Base-by-base conservation (phyloP, 2,797 vertebrate genomes). In the Antennarius maculatus region DNA sequence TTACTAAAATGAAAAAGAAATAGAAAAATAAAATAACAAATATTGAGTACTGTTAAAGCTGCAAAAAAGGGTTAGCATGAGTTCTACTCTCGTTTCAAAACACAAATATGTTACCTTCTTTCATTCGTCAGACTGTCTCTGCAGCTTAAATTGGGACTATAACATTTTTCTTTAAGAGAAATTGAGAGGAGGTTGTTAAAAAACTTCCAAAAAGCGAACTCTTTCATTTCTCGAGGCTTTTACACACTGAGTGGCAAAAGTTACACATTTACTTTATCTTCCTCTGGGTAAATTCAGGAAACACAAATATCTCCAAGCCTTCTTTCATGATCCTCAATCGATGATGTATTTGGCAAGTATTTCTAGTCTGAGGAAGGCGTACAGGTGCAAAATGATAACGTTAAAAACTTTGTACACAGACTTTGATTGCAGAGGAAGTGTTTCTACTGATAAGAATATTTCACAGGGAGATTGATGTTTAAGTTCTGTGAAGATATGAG, bases 371-470 rank as follows among this genome's bases (percentile, higher is more conserved):
- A 50, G 50, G 29, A 69, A 48, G 42, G 31, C 17, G 16, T 47
- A 56, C 43, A 47, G 58, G 55, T 37, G 54, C 34, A 23, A 23
- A 23, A 23, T 23, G 61, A 61, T 61, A 46, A 68, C 27, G 17
- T 47, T 59, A 8, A 64, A 70, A 64, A 50, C 41, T 55, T 50
- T 62, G 18, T 17, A 8, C 63, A 29, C 39, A 46, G 23, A 59
- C 28, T 64, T 69, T 28, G 54, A 37, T 34, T 47, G 31, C 37
- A 42, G 51, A 52, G 41, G 78, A 60, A 48, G 41, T 79, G 71
- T 28, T 17, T 74, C 52, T 55, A 47, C 54, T 66, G 77, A 79
- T 82, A 76, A 81, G 52, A n/a, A 28, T 17, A 3, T 61, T 54
- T 66, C 31, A 69, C 12, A 28, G 46, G 1, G 45, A 61, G 23